A percentile compares a stretch with the other conserved stretches of the same genome.
Evolutionary conservation across 2,797 vertebrate species (phyloP).

Genomic region (Pangasius mekongensis): DNA sequence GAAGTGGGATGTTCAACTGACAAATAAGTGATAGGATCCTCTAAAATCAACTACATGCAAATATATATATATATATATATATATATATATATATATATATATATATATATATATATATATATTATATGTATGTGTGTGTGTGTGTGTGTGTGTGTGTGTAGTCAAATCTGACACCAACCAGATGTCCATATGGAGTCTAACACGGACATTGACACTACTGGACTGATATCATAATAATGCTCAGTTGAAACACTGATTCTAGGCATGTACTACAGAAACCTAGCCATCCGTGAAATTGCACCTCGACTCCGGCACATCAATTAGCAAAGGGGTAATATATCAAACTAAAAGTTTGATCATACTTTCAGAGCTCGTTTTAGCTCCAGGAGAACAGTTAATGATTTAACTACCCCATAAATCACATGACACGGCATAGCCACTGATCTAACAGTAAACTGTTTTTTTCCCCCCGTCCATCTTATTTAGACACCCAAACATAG

Average conservation of each 20-base stretch:
- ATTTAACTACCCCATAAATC: conserved; percentile 31
- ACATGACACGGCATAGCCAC: conserved; percentile 7
- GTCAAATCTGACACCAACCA: background rate
- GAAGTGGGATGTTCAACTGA: background rate
- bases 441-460: conserved; percentile 6
- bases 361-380: conserved; percentile 38
- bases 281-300: conserved; percentile 22
- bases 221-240: conserved; percentile 20
- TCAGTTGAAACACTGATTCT: conserved; percentile 14
- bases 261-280: conserved; percentile 14
- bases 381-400: conserved; percentile 39
- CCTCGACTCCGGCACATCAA: conserved; percentile 38
- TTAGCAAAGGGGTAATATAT: conserved; percentile 30
- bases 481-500: background rate
- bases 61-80: background rate
- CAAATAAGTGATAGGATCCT: background rate
- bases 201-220: background rate
- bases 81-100: background rate
- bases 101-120: background rate
- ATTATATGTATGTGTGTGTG: background rate
- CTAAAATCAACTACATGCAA: background rate
- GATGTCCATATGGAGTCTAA: background rate
- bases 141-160: background rate
- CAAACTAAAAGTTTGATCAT: conserved; percentile 38
- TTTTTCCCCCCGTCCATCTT: background rate